phyloP scores from a whole-genome alignment of 2,797 vertebrate species.

The Halcyon badia region DNA sequence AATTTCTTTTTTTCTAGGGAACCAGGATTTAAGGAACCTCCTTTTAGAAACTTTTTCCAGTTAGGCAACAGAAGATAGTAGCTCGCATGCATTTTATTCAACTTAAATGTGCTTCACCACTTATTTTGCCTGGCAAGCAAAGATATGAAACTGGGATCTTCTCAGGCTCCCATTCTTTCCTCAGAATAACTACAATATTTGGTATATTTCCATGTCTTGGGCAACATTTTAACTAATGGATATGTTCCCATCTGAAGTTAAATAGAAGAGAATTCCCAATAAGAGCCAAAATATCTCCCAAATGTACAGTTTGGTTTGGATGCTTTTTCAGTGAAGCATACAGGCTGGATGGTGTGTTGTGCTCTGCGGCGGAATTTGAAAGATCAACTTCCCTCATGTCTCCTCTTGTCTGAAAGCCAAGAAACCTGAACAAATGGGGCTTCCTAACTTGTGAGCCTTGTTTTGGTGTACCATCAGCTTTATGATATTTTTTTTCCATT shows the following conservation, averaged over 20 bases:
- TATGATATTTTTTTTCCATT: not conserved
- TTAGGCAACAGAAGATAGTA: not conserved
- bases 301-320: conserved; percentile 30
- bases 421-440: conserved; percentile 32
- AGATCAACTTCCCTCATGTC: conserved; percentile 39
- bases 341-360: not conserved
- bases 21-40: not conserved
- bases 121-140: conserved; percentile 34
- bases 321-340: conserved; percentile 1
- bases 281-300: conserved; percentile 59
- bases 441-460: not conserved
- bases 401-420: conserved; percentile 39
- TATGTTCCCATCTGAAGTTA: conserved; percentile 57
- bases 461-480: not conserved
- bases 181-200: conserved; percentile 30
- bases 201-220: conserved; percentile 58
- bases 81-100: not conserved
- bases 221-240: conserved; percentile 56
- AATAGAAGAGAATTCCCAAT: conserved; percentile 41
- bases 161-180: conserved; percentile 21
- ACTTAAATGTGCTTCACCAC: conserved; percentile 6
- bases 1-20: not conserved
- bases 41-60: not conserved
- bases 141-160: not conserved
- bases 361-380: conserved; percentile 34